Base-by-base conservation (phyloP, 2,113 vertebrate genomes). In the Odontophorus gujanensis region DNA sequence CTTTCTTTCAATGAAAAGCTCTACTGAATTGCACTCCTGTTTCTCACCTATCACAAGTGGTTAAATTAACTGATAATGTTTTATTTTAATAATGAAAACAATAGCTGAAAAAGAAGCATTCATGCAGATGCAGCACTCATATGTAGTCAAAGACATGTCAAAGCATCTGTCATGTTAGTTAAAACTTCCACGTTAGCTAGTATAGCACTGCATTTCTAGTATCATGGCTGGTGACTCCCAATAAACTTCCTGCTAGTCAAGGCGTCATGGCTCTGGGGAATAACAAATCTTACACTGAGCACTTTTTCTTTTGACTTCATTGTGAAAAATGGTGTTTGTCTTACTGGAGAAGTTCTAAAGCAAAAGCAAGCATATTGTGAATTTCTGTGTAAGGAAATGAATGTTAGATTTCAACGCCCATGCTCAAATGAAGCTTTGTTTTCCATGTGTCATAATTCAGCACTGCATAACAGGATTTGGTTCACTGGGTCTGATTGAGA, bases 381-480 rank as follows among this genome's bases (percentile, higher is more conserved):
- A 50, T 95, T 92, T 87, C 91, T 76, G 59, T 48, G 38, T 17
- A 72, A 87, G 57, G 65, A 85, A 91, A 63, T 50, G 14, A 40
- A 66, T 25, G 11, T 47, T 72, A 67, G 57, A 42, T 83, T 91
- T 91, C 48, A 42, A 45, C 40, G 93, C 75, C 75, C 59, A 86
- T 9, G 26, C 62, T 97, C 85, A 93, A 89, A 94, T 73, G 72
- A 88, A 92, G 82, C 77, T 95, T 83, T 91, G 83, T 92, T 90
- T 95, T 95, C 62, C 36, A 42, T 16, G 21, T 67, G 53, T 74
- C 71, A 48, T 77, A 92, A 91, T 87, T 91, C 79, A 81, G 42
- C 67, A 53, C 47, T 77, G 83, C 28, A 1, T 90, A 91, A 96
- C 47, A 92, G 63, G 74, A 93, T 83, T 95, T 95, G 78, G 42